phyloP scores from a whole-genome alignment of 2,797 vertebrate genomes.

The Sebastes melanostomus region DNA sequence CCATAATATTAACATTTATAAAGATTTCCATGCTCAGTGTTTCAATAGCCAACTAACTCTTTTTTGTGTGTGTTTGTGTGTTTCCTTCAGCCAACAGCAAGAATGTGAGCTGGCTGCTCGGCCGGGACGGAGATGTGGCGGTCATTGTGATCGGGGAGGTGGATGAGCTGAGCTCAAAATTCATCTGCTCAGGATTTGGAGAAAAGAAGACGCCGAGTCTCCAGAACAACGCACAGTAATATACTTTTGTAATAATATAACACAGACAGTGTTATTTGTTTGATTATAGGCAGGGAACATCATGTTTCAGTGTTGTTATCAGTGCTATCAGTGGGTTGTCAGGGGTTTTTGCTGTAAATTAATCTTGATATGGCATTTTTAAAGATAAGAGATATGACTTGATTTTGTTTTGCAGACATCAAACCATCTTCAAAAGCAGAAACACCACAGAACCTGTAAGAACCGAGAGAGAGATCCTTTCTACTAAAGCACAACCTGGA shows the following conservation, averaged over 20 bases:
- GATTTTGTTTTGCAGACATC: conserved; percentile 66
- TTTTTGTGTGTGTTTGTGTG: neutral
- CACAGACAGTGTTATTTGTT: neutral
- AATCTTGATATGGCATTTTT: neutral
- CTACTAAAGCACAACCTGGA: conserved; percentile 55
- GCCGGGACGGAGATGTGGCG: conserved; percentile 82
- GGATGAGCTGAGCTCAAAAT: conserved; percentile 79
- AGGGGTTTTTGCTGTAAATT: neutral
- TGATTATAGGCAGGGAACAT: neutral
- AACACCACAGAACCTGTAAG: conserved; percentile 57
- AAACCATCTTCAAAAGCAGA: conserved; percentile 71
- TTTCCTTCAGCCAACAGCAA: conserved; percentile 76
- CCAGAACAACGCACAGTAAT: conserved; percentile 72
- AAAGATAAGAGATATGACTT: neutral
- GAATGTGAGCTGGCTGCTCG: conserved; percentile 82
- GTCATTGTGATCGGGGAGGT: conserved; percentile 81
- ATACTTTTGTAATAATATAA: neutral
- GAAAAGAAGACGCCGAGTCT: conserved; percentile 68
- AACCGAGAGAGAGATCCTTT: conserved; percentile 67
- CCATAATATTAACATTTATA: neutral
- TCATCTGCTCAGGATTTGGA: conserved; percentile 75
- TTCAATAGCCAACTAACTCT: neutral
- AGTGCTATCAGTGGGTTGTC: neutral
- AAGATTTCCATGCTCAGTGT: neutral
- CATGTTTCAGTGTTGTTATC: neutral